phyloP scores from a whole-genome alignment of 2,888 invertebrate species.

The Lycia hirtaria region DNA sequence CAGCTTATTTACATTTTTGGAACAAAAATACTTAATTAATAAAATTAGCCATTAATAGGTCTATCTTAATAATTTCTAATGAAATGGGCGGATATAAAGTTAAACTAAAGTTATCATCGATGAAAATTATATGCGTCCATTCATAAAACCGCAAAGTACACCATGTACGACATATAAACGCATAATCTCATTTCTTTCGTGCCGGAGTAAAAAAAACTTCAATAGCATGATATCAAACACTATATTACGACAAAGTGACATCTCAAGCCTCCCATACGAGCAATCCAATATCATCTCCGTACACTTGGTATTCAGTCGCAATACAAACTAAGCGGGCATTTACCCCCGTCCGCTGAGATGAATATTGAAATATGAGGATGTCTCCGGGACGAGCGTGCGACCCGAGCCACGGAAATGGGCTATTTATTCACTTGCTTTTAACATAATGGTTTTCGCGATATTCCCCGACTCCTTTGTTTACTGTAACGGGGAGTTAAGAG shows the following conservation, averaged over 20 bases:
- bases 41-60: too few species aligned
- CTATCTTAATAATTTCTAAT: too few species aligned
- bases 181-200: too few species aligned
- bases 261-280: not conserved
- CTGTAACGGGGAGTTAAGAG: slow-evolving; percentile 26
- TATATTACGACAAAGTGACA: not conserved
- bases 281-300: slow-evolving; percentile 5
- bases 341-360: slow-evolving; percentile 27
- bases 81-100: too few species aligned
- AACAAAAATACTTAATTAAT: too few species aligned
- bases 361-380: slow-evolving; percentile 44
- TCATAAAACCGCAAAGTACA: too few species aligned
- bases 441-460: slow-evolving; percentile 36
- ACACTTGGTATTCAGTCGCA: slow-evolving; percentile 22
- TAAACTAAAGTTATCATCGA: too few species aligned
- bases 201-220: not conserved
- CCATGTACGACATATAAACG: too few species aligned
- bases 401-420: slow-evolving; percentile 34
- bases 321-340: slow-evolving; percentile 26
- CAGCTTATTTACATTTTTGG: too few species aligned
- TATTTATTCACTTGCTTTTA: slow-evolving; percentile 45
- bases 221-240: too few species aligned
- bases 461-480: slow-evolving; percentile 38
- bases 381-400: slow-evolving; percentile 18
- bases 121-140: too few species aligned